Evolutionary conservation across 2,113 vertebrate genomes (phyloP).

Genomic region (Ibidorhyncha struthersii): DNA sequence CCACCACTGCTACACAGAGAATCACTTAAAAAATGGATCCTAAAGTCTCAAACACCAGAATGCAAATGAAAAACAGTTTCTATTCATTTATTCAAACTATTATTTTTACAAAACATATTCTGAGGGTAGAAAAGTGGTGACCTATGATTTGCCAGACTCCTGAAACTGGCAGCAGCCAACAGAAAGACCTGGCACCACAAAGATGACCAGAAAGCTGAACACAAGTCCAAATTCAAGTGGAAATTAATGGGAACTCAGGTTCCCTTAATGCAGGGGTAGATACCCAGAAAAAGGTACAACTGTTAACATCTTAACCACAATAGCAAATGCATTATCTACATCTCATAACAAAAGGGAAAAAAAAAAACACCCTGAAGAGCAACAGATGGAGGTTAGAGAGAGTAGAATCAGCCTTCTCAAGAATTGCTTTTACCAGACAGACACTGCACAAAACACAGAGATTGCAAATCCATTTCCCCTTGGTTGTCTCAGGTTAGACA

Average conservation of each 20-base stretch:
- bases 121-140: background rate
- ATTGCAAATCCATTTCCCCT: background rate
- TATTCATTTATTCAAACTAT: background rate
- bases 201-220: background rate
- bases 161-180: background rate
- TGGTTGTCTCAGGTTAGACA: background rate
- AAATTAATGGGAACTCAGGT: background rate
- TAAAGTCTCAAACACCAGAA: background rate
- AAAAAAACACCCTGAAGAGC: background rate
- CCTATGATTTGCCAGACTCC: background rate
- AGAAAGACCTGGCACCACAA: background rate
- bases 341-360: background rate
- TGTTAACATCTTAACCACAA: background rate
- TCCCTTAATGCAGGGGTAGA: background rate
- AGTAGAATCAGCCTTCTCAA: background rate
- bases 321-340: background rate
- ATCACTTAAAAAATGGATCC: background rate
- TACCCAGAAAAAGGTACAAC: background rate
- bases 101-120: background rate
- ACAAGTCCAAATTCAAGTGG: background rate
- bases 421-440: background rate
- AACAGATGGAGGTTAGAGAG: rapidly evolving
- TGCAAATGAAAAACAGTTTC: background rate
- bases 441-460: background rate
- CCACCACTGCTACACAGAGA: background rate